Evolutionary conservation across 2,797 vertebrate species (phyloP).

Genomic region (Geotrypetes seraphini): DNA sequence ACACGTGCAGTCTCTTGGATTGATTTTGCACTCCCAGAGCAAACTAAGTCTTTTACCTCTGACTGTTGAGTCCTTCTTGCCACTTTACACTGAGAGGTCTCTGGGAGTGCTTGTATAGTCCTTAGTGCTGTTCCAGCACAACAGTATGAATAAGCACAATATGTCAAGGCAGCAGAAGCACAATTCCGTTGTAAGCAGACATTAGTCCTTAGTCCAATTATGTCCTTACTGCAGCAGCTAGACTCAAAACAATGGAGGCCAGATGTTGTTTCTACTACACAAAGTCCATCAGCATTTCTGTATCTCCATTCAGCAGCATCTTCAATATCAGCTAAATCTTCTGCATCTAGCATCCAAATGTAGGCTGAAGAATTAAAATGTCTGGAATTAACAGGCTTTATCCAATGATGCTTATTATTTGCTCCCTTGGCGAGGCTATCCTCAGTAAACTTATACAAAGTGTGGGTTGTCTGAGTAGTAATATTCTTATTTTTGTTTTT

Average conservation of each 20-base stretch:
- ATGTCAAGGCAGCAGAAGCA: constrained; percentile 56
- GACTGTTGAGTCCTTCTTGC: constrained; percentile 70
- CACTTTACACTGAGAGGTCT: constrained; percentile 48
- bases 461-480: too few relatives aligned
- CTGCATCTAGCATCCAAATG: constrained; percentile 79
- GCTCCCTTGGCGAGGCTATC: too few relatives aligned
- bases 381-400: constrained; percentile 30
- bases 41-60: constrained; percentile 48
- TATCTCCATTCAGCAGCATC: constrained; percentile 82
- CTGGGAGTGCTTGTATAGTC: constrained; percentile 68
- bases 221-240: constrained; percentile 68
- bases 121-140: constrained; percentile 69
- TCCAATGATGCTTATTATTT: constrained; percentile 45
- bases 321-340: constrained; percentile 83
- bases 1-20: constrained; percentile 61
- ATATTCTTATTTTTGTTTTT: constrained; percentile 48
- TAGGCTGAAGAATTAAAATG: constrained; percentile 43
- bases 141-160: constrained; percentile 83
- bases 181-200: constrained; percentile 72
- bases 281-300: constrained; percentile 40
- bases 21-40: constrained; percentile 57
- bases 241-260: constrained; percentile 40
- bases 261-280: constrained; percentile 60
- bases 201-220: constrained; percentile 73
- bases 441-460: too few relatives aligned